Base-by-base conservation (phyloP, 1,140 invertebrate genomes). In the Augochlora pura region DNA sequence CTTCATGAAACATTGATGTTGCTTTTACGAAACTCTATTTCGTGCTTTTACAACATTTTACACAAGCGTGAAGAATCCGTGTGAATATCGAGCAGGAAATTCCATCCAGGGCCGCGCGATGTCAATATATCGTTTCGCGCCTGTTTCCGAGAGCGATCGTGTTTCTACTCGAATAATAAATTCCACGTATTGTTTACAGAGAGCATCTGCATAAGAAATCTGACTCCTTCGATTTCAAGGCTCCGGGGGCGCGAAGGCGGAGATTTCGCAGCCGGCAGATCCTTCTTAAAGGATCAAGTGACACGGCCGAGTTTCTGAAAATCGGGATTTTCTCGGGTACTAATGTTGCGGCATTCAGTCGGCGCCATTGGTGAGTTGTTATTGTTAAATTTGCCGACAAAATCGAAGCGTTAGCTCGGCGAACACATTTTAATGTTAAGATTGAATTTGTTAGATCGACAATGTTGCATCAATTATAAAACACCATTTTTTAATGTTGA, bases 181-280 rank as follows among this genome's bases (percentile, higher is more conserved):
- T 63, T 23, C 49, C 3, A 25, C 46, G 25, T 52, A 57, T 70
- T 62, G n/a, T 77, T 77, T 63, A 3, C 25, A 52, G 16, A 18
- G 3, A 8, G 27, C 27, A 46, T 69, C 49, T 23, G 16, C 9
- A 60, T 3, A 1, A 5, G 14, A 14, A 6, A 16, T 18, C 18
- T 38, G 52, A 49, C 66, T 62, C 7, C 8, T 10, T n/a, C 21
- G 16, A 62, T 69, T 62, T 52, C 57, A 23, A 10, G 7, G 8
- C 4, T 6, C 23, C 54, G 59, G 59, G 49, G 39, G n/a, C 70
- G 3, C 6, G 10, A 32, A 38, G 38, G 38, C 54, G 25, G 23
- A 38, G 57, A 39, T 23, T 62, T 27, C 67, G 25, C 27, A 39
- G n/a, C 5, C 16, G 69, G 62, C 67, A 12, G 64, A 46, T 18